phyloP scores from a whole-genome alignment of 2,797 vertebrate genomes.

The Catostomus latipinnis region DNA sequence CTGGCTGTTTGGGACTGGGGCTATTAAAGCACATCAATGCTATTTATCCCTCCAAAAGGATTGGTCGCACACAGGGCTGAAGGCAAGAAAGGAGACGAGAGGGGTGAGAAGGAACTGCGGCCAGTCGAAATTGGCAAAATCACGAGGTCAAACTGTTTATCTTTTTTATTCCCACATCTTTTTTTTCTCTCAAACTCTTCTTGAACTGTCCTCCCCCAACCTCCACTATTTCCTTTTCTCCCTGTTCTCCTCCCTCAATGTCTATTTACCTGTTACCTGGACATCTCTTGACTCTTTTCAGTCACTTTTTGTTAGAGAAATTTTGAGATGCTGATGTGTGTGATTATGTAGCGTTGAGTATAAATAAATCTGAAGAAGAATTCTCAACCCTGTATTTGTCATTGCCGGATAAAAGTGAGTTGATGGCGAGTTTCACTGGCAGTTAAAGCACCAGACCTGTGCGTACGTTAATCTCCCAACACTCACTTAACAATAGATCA shows the following conservation, averaged over 20 bases:
- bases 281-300: conserved; percentile 61
- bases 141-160: conserved; percentile 84
- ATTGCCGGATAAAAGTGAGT: conserved; percentile 52
- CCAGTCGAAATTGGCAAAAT: conserved; percentile 81
- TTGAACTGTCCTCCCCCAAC: conserved; percentile 69
- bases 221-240: conserved; percentile 57
- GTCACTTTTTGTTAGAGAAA: conserved; percentile 22
- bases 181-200: conserved; percentile 69
- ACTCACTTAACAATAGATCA: conserved; percentile 58
- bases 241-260: conserved; percentile 66
- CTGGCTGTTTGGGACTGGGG: conserved; percentile 87
- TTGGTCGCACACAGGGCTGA: conserved; percentile 83
- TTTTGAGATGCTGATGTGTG: conserved; percentile 33
- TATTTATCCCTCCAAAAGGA: conserved; percentile 88
- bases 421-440: conserved; percentile 36
- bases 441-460: conserved; percentile 55
- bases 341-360: conserved; percentile 22
- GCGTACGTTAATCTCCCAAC: conserved; percentile 46
- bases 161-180: conserved; percentile 75
- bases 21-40: conserved; percentile 87
- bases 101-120: conserved; percentile 70
- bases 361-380: conserved; percentile 22
- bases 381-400: conserved; percentile 41
- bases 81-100: conserved; percentile 72
- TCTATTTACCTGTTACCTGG: conserved; percentile 73